Evolutionary conservation across 1,140 invertebrate genomes (phyloP), one percentile per base, ranked within the genome.

Genomic region (Drosophila pallidifrons): DNA sequence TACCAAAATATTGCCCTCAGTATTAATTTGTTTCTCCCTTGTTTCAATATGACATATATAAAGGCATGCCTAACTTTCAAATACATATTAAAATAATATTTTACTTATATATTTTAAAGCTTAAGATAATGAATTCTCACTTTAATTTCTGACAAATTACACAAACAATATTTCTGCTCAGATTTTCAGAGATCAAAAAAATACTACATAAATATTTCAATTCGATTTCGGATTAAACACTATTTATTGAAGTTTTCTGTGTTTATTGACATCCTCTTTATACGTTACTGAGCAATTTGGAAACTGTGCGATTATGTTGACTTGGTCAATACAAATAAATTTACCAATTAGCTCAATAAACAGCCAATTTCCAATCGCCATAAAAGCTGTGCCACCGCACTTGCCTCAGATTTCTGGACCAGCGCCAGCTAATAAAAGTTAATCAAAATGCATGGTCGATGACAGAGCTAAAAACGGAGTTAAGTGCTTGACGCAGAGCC

Each of bases 391-490:
- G 28, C 15, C 2, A 32, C 2, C 5, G 3, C 30, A 7, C 7
- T 6, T n/a, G 2, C 20, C 20, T 25, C 20, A 4, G 20, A 3
- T 25, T 32, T n/a, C 13, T 7, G 3, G 20, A 25, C 32, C 45
- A 16, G 30, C 30, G 63, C 11, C 30, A 8, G 30, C 58, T 57
- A 69, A 69, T 63, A 70, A 69, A 75, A 75, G 58, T 70, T 75
- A 75, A 75, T 75, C 66, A 70, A 75, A 70, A 70, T 70, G 72
- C 72, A 75, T 57, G 66, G 43, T 16, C 51, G 32, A 75, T 63
- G 52, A 61, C 43, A 32, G 52, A 45, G 52, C 65, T 69, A 51
- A 74, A 66, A 74, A 45, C 15, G 49, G 65, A 61, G 66, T 63
- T 74, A 74, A 74, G 57, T 63, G 72, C 57, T 63, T 52, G 66